Conservation (phyloP, 2,888 invertebrate genomes). For the Hydraecia micacea region DNA sequence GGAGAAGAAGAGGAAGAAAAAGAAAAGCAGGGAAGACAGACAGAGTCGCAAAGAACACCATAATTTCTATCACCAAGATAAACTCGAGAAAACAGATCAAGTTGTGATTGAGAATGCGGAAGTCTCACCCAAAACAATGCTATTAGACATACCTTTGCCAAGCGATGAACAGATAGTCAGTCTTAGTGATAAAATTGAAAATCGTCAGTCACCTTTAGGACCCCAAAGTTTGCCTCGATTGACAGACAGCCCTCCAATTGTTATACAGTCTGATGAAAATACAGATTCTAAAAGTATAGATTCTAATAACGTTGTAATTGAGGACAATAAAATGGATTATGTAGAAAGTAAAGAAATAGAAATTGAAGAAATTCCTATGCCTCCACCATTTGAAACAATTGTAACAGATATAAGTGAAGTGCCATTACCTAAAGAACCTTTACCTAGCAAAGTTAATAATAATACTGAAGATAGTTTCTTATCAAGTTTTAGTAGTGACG, state of each 20-base stretch:
- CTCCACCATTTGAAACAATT: conserved; percentile 81
- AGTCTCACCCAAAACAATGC: conserved; percentile 78
- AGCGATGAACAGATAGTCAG: conserved; percentile 77
- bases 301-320: conserved; percentile 60
- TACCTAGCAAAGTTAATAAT: conserved; percentile 60
- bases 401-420: conserved; percentile 86
- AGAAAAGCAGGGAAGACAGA: conserved; percentile 95
- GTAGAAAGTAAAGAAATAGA: conserved; percentile 78
- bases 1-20: conserved; percentile 96
- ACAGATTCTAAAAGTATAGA: conserved; percentile 68
- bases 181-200: conserved; percentile 74
- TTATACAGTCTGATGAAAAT: conserved; percentile 71
- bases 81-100: conserved; percentile 78
- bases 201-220: conserved; percentile 82
- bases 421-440: conserved; percentile 75
- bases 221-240: conserved; percentile 92
- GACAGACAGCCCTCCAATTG: conserved; percentile 91
- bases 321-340: conserved; percentile 74
- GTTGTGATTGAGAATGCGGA: conserved; percentile 70
- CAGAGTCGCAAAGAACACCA: conserved; percentile 92
- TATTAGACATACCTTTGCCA: conserved; percentile 84
- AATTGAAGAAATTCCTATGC: conserved; percentile 85
- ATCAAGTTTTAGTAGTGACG: conserved; percentile 63
- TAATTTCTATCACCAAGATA: conserved; percentile 92
- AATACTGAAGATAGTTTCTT: conserved; percentile 61